A percentile compares a stretch with the other conserved stretches of the same genome.
Conservation (phyloP, 2,113 vertebrate genomes). For the Larimichthys crocea region DNA sequence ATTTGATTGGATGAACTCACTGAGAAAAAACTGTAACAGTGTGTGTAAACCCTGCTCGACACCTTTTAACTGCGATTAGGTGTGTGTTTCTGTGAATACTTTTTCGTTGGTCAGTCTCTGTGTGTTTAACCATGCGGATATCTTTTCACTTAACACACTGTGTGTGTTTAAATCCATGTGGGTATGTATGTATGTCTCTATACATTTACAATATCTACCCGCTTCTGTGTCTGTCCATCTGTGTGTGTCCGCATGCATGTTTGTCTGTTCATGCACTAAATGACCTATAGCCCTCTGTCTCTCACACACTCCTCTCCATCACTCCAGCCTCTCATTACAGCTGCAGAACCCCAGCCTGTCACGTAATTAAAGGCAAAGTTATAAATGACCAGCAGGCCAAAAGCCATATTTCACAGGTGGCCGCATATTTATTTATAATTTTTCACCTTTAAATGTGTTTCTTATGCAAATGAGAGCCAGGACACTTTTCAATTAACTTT, state of each 20-base stretch:
- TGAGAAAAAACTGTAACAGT: not conserved
- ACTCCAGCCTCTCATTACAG: constrained; percentile 84
- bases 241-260: constrained; percentile 50
- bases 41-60: not conserved
- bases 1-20: not conserved
- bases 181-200: not conserved
- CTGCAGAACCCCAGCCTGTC: constrained; percentile 78
- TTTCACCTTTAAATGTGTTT: constrained; percentile 85
- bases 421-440: constrained; percentile 84
- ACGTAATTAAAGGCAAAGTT: constrained; percentile 86
- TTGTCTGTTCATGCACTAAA: constrained; percentile 66
- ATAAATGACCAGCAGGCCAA: constrained; percentile 84
- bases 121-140: not conserved
- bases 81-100: not conserved
- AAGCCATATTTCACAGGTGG: constrained; percentile 85
- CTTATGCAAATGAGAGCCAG: constrained; percentile 84
- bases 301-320: constrained; percentile 79
- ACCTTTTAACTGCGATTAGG: not conserved
- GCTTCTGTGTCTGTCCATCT: constrained; percentile 50
- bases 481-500: constrained; percentile 86
- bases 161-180: not conserved
- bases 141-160: not conserved
- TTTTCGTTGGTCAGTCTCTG: not conserved
- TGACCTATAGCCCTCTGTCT: constrained; percentile 76
- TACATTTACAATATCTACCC: not conserved